phyloP scores from a whole-genome alignment of 2,113 vertebrate genomes.

The Trichomycterus rosablanca region DNA sequence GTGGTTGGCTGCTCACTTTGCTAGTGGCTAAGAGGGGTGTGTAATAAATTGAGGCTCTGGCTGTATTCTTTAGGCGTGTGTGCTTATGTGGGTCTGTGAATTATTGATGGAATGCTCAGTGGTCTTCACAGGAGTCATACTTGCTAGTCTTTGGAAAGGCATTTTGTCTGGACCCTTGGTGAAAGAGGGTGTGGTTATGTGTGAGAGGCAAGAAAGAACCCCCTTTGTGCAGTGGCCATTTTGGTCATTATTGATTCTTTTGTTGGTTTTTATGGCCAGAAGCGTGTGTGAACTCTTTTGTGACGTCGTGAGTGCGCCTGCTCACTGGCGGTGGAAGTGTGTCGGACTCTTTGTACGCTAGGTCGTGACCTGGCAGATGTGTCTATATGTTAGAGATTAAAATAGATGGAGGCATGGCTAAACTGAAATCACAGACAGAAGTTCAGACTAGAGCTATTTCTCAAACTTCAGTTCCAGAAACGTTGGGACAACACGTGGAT shows the following conservation, averaged over 20 bases:
- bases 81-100: constrained; percentile 3
- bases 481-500: too few species aligned
- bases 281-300: constrained; percentile 34
- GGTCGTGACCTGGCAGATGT: constrained; percentile 68
- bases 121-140: not conserved
- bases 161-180: not conserved
- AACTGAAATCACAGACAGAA: not conserved
- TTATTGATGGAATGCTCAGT: not conserved
- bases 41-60: not conserved
- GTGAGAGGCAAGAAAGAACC: not conserved
- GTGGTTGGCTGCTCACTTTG: not conserved
- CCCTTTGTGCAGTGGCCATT: constrained; percentile 5
- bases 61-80: not conserved
- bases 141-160: not conserved
- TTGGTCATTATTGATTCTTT: constrained; percentile 16
- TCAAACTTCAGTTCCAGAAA: too few species aligned
- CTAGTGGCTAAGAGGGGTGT: not conserved
- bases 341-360: constrained; percentile 29
- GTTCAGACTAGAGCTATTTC: not conserved
- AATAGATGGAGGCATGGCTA: too few species aligned
- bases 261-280: constrained; percentile 11
- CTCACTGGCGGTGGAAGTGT: constrained; percentile 18
- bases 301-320: constrained; percentile 19
- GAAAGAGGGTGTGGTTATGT: not conserved
- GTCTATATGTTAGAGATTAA: constrained; percentile 40